phyloP scores from a whole-genome alignment of 2,113 vertebrate genomes.

The Antechinus stuartii region DNA sequence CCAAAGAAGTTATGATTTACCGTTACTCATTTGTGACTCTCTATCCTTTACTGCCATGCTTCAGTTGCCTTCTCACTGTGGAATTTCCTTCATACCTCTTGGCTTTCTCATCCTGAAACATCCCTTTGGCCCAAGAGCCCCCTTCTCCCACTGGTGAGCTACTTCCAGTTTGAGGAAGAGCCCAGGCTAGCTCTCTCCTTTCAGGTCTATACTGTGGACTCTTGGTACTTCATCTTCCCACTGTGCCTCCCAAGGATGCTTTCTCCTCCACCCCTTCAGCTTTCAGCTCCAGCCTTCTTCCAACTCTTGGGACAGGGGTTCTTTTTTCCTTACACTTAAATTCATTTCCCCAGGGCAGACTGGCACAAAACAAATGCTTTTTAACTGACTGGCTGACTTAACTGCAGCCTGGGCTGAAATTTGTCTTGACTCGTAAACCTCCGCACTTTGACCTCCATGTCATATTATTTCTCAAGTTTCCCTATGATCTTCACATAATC shows the following conservation, averaged over 20 bases:
- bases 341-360: not conserved
- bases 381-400: not conserved
- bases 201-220: not conserved
- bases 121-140: not conserved
- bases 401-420: not conserved
- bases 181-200: no score
- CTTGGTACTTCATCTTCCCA: no score
- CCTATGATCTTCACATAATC: not conserved
- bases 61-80: not conserved
- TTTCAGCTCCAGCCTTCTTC: not conserved
- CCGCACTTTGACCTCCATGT: not conserved
- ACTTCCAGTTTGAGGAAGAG: not conserved
- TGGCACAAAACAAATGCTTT: not conserved
- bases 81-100: not conserved
- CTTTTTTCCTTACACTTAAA: not conserved
- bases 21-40: not conserved
- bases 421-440: not conserved
- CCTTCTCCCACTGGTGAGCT: not conserved
- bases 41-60: not conserved
- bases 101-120: not conserved
- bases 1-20: not conserved
- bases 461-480: not conserved
- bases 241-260: no score
- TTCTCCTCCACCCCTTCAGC: not conserved
- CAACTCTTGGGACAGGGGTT: not conserved